Base-by-base conservation (phyloP, 2,797 vertebrate genomes). In the Sebastolobus alascanus region DNA sequence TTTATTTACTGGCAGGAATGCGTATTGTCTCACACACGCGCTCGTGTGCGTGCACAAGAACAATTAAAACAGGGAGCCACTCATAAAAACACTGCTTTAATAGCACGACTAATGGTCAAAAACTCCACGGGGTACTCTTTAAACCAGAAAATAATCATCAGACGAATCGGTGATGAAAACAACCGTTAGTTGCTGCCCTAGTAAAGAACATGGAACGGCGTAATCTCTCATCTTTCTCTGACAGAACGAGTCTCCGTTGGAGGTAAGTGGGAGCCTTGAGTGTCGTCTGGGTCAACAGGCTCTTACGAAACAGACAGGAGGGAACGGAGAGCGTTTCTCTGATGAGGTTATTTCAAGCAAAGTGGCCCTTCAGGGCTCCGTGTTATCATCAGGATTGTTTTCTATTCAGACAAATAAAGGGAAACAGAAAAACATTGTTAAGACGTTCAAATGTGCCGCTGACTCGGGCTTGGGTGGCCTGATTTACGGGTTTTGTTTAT, bases 231-330 rank as follows among this genome's bases (percentile, higher is more conserved):
- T 64, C 33, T 75, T 76, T 66, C 54, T 83, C 20, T 56, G 59
- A 54, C 81, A 84, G 65, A 56, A 8, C 8, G 50, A 60, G 18
- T 22, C 82, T 79, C 83, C 59, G 29, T 5, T 54, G 71, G 83
- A 59, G 84, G 58, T 72, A 77, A 79, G 84, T 82, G 14, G 27
- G n/a, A 77, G 18, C 65, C 75, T 82, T 50, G 56, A 79, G 54
- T 82, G 73, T 80, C 59, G n/a, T 81, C 80, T 87, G 58, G 83
- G 86, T 91, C 83, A 84, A 84, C 78, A 89, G 83, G 71, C 74
- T 84, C 68, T 85, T 61, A 46, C 59, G 31, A 67, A 67, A 37
- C 68, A 46, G 38, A 73, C n/a, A 73, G 75, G 12, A 71, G 75
- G 14, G 54, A 63, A 69, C 33, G 7, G 75, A 6, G 69, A 69